Conservation (phyloP, 2,113 vertebrate genomes). For the Pycnonotus jocosus region DNA sequence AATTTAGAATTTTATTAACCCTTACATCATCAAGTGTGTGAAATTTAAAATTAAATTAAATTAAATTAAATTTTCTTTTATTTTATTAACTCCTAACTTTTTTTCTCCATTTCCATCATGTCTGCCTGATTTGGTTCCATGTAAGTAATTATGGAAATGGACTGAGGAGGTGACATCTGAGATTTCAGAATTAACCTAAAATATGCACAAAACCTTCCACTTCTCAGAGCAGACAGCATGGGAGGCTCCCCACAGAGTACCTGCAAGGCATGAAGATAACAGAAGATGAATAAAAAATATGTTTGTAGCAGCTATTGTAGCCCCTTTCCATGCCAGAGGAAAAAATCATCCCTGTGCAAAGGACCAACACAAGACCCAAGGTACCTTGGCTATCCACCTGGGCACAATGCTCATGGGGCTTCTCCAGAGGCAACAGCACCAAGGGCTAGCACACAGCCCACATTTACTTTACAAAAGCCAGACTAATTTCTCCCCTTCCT, state of each 20-base stretch:
- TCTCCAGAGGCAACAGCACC: neutral
- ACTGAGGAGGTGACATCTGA: neutral
- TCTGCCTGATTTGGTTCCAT: neutral
- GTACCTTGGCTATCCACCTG: neutral
- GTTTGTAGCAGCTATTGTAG: neutral
- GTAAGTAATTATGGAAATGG: slow-evolving; percentile 27
- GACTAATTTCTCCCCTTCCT: neutral
- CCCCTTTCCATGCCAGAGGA: neutral
- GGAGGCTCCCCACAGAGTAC: neutral
- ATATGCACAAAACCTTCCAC: slow-evolving; percentile 8
- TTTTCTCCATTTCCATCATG: neutral
- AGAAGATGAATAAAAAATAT: neutral
- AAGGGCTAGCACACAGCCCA: neutral
- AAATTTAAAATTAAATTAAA: neutral
- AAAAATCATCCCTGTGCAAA: neutral
- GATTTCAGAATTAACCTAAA: slow-evolving; percentile 34
- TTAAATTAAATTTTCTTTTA: neutral
- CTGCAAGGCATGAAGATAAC: neutral
- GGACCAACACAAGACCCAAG: neutral
- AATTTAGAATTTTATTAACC: too few species aligned
- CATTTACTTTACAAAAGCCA: neutral
- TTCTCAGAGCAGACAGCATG: neutral
- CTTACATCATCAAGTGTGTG: too few species aligned
- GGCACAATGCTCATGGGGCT: fast-evolving
- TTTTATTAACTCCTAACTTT: neutral